Evolutionary conservation across 2,888 invertebrate species (phyloP), one percentile per base, ranked within the genome.

Genomic region (Trisateles emortualis): DNA sequence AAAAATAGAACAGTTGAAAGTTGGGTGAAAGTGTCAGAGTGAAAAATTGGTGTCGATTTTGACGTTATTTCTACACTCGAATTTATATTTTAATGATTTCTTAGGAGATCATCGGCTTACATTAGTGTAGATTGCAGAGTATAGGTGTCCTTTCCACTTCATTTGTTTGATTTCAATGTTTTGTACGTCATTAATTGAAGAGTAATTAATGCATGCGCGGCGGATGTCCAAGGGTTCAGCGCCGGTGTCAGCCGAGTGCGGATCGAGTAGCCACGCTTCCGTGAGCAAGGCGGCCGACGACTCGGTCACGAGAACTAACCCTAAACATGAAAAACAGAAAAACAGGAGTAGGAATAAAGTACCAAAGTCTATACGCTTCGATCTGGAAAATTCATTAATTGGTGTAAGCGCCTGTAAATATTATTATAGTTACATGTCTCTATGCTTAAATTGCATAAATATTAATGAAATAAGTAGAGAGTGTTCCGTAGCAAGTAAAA

Each of bases 311-410:
- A 44, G 52, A 48, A 50, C 47, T 40, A 63, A 41, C 47, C 59
- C 50, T 14, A 70, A 64, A 32, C 65, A 64, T 48, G 65, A 73
- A 40, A 63, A 43, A 45, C 59, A 62, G 30, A 69, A 69, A 51
- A 84, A 72, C 56, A 81, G 76, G 49, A 82, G 64, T 67, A 87
- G 76, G 64, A 78, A 76, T 64, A 85, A 81, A 60, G 72, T 88
- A 74, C 87, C 91, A 10, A 87, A 84, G 74, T 82, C 54, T 51
- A 53, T 91, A 42, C 87, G 90, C 9, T 82, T 84, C 56, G 92
- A 91, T 51, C 78, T 92, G 70, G 90, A 92, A 60, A 89, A 86
- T 59, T 88, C 92, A 13, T 78, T 92, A 64, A 82, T 92, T 61
- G 78, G 86, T 63, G 92, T 90, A 74, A 86, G 90, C 19, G 58